Evolutionary conservation across 1,140 invertebrate species (phyloP).

Genomic region (Bombus pascuorum): DNA sequence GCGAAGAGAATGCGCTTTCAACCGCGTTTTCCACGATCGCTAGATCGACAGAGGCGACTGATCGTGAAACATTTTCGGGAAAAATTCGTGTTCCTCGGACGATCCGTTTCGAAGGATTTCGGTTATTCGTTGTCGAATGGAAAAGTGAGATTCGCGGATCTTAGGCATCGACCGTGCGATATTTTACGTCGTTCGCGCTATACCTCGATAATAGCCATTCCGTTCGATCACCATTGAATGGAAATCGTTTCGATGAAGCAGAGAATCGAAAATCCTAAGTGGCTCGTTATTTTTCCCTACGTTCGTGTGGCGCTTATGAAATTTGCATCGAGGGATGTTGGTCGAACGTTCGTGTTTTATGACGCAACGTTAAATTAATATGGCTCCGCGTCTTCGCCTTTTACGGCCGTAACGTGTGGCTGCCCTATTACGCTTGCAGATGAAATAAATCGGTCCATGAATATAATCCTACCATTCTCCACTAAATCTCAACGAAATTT

Average conservation of each 20-base stretch:
- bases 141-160: not conserved
- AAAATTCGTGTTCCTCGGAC: no score
- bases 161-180: not conserved
- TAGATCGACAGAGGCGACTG: not conserved
- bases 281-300: not conserved
- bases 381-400: not conserved
- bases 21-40: no score
- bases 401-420: conserved; percentile 1
- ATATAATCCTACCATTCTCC: not conserved
- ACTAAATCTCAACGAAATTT: not conserved
- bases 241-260: not conserved
- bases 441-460: not conserved
- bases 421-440: not conserved
- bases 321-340: not conserved
- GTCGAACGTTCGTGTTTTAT: not conserved
- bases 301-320: not conserved
- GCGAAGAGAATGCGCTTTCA: not conserved
- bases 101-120: not conserved
- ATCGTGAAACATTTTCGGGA: not conserved
- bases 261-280: not conserved
- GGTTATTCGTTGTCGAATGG: not conserved
- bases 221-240: not conserved
- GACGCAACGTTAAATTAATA: conserved; percentile 23
- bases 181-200: not conserved
- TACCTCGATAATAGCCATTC: not conserved